Conservation (phyloP, 2,888 invertebrate species). For the Cecidostiba fungosa region DNA sequence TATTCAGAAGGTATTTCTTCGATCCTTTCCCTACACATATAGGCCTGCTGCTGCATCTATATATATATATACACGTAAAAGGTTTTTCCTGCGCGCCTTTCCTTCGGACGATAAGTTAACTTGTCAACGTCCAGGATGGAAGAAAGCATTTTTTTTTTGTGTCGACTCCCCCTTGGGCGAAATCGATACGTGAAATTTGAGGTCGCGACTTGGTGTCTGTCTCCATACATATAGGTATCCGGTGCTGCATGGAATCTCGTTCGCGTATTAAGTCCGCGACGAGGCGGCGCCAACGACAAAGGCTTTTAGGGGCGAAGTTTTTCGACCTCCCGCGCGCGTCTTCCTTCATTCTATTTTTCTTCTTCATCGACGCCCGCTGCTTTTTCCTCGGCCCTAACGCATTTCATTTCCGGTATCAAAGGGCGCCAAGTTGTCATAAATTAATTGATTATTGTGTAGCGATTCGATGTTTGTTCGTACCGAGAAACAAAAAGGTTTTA, state of each 20-base stretch:
- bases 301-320: constrained; percentile 66
- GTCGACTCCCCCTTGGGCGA: constrained; percentile 11
- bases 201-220: constrained; percentile 16
- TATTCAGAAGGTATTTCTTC: background rate
- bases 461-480: no score
- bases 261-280: constrained; percentile 68
- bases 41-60: background rate
- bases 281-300: constrained; percentile 68
- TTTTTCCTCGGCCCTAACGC: constrained; percentile 11
- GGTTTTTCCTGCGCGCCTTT: constrained; percentile 21
- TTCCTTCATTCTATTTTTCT: constrained; percentile 33
- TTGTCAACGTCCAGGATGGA: constrained; percentile 25
- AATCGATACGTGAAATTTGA: constrained; percentile 52
- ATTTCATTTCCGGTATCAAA: background rate
- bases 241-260: constrained; percentile 18
- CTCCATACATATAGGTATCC: constrained; percentile 1
- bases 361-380: constrained; percentile 11
- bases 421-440: no score
- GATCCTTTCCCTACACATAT: background rate
- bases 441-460: background rate
- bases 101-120: constrained; percentile 11
- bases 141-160: constrained; percentile 29
- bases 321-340: constrained; percentile 34
- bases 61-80: constrained; percentile 19
- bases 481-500: no score